Conservation (phyloP, 2,113 vertebrate species). For the Boulengeromyrus knoepffleri region DNA sequence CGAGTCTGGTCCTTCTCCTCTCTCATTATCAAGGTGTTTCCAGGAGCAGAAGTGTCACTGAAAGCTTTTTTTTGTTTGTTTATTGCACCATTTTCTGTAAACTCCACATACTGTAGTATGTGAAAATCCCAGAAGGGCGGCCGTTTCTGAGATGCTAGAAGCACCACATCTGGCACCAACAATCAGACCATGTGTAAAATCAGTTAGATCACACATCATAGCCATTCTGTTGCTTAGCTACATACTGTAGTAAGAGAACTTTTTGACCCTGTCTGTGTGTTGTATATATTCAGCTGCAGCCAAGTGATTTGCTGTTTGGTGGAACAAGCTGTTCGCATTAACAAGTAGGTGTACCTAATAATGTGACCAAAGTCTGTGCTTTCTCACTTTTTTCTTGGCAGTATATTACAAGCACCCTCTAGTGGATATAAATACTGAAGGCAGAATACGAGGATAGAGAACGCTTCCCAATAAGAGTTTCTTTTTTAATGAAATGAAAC, state of each 20-base stretch:
- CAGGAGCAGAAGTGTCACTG: neutral
- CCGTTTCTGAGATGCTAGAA: neutral
- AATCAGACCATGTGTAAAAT: neutral
- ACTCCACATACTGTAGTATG: neutral
- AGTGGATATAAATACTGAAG: constrained; percentile 46
- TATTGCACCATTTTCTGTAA: neutral
- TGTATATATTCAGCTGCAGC: neutral
- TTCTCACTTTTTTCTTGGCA: neutral
- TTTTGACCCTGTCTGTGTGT: neutral
- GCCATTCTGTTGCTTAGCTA: neutral
- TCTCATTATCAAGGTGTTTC: neutral
- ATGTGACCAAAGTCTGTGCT: neutral
- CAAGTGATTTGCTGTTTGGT: neutral
- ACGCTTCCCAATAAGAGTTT: neutral
- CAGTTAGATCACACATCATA: neutral
- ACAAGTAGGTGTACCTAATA: neutral
- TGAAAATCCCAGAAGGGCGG: neutral
- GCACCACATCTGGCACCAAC: neutral
- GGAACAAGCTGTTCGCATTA: neutral
- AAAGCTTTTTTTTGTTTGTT: neutral
- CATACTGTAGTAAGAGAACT: neutral
- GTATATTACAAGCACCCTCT: constrained; percentile 61
- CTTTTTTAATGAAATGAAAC: neutral
- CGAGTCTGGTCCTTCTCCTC: neutral
- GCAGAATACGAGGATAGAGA: neutral